phyloP scores from a whole-genome alignment of 2,888 invertebrate genomes.

The Deroplatys truncata region DNA sequence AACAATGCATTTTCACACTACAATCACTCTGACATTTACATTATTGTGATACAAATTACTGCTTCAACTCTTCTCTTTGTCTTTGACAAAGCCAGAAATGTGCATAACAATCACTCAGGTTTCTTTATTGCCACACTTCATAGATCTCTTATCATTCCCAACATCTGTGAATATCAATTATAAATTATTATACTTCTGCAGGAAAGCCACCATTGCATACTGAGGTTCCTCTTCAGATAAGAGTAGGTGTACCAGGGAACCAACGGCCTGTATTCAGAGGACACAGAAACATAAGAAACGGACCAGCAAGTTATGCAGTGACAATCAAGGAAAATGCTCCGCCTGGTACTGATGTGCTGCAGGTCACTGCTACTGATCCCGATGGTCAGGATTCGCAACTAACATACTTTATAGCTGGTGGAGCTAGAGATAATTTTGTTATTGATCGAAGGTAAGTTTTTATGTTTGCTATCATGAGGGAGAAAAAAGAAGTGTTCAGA shows the following conservation, averaged over 20 bases:
- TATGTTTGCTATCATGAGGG: too few species aligned
- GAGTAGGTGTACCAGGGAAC: slow-evolving; percentile 77
- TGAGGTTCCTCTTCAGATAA: slow-evolving; percentile 61
- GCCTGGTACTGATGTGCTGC: slow-evolving; percentile 64
- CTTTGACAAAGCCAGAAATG: too few species aligned
- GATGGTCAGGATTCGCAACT: slow-evolving; percentile 69
- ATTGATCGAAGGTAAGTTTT: slow-evolving; percentile 62
- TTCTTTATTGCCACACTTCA: too few species aligned
- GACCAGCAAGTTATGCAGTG: slow-evolving; percentile 67
- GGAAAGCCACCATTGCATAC: slow-evolving; percentile 61
- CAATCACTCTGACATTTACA: too few species aligned
- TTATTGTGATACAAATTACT: too few species aligned
- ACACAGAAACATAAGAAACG: slow-evolving; percentile 39
- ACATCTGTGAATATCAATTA: background rate
- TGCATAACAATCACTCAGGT: too few species aligned
- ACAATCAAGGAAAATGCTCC: slow-evolving; percentile 66
- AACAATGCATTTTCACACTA: too few species aligned
- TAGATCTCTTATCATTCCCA: too few species aligned
- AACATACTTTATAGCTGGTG: slow-evolving; percentile 65
- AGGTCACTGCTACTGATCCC: slow-evolving; percentile 70
- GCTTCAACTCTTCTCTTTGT: too few species aligned
- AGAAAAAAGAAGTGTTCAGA: too few species aligned
- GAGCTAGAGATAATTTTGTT: slow-evolving; percentile 72
- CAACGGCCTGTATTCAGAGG: slow-evolving; percentile 76
- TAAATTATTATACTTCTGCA: slow-evolving; percentile 36